Evolutionary conservation across 1,140 invertebrate species (phyloP).

Genomic region (Drosophila aff.): DNA sequence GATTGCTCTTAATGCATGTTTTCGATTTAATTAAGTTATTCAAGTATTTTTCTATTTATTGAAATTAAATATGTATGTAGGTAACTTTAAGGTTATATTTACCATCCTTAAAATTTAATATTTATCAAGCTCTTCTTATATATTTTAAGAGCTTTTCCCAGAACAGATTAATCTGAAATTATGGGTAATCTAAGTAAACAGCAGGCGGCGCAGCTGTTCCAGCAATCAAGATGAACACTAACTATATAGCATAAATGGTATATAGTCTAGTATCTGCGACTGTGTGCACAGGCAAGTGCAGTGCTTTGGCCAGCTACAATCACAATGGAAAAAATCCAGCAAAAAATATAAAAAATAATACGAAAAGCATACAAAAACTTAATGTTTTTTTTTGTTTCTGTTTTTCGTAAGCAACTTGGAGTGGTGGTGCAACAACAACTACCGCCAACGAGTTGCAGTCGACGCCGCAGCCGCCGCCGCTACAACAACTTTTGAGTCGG

Average conservation of each 20-base stretch:
- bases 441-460: slow-evolving; percentile 21
- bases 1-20: not conserved
- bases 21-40: not conserved
- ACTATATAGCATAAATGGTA: slow-evolving; percentile 32
- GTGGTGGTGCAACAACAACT: slow-evolving; percentile 48
- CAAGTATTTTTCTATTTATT: not conserved
- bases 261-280: slow-evolving; percentile 35
- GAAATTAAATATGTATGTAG: not conserved
- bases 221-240: slow-evolving; percentile 70
- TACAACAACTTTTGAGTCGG: slow-evolving; percentile 70
- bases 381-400: slow-evolving; percentile 57
- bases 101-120: not conserved
- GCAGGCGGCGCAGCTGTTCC: slow-evolving; percentile 60
- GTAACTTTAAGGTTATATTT: not conserved
- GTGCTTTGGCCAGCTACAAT: slow-evolving; percentile 42
- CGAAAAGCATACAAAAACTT: slow-evolving; percentile 48
- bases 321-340: slow-evolving; percentile 44
- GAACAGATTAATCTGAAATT: slow-evolving; percentile 17
- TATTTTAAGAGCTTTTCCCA: slow-evolving; percentile 5
- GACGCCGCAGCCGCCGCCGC: not conserved
- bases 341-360: slow-evolving; percentile 8
- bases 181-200: slow-evolving; percentile 34
- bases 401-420: slow-evolving; percentile 64
- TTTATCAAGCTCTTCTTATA: not conserved
- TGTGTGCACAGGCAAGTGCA: slow-evolving; percentile 64